Conservation (phyloP, 2,888 invertebrate species). For the Synanthedon myopaeformis region DNA sequence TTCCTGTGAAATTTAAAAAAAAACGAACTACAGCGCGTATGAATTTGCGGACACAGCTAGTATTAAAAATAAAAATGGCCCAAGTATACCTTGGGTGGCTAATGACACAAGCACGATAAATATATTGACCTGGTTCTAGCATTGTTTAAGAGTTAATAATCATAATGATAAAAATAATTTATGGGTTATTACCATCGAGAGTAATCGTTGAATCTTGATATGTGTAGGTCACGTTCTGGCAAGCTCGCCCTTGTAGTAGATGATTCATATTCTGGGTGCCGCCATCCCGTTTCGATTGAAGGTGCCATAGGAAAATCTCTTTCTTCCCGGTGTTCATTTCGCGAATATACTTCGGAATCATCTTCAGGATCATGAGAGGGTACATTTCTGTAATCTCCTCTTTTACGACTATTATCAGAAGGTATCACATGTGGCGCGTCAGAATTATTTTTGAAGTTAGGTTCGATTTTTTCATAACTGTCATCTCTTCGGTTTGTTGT, state of each 20-base stretch:
- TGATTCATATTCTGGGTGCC: conserved; percentile 37
- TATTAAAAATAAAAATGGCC: too few relatives aligned
- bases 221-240: conserved; percentile 73
- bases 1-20: too few relatives aligned
- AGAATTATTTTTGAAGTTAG: conserved; percentile 68
- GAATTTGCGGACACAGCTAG: too few relatives aligned
- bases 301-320: conserved; percentile 35
- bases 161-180: not conserved
- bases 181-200: conserved; percentile 64
- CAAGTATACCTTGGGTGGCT: too few relatives aligned
- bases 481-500: conserved; percentile 65
- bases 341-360: conserved; percentile 59
- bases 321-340: conserved; percentile 36
- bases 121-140: too few relatives aligned
- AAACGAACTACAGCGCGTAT: too few relatives aligned
- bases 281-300: conserved; percentile 38
- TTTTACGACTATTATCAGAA: conserved; percentile 57
- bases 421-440: conserved; percentile 42
- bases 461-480: conserved; percentile 84
- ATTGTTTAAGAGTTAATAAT: too few relatives aligned
- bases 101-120: too few relatives aligned
- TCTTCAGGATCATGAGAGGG: conserved; percentile 78
- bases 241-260: conserved; percentile 22
- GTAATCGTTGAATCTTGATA: conserved; percentile 72
- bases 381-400: conserved; percentile 80